Evolutionary conservation across 2,113 vertebrate genomes (phyloP).

Genomic region (Peromyscus maniculatus): DNA sequence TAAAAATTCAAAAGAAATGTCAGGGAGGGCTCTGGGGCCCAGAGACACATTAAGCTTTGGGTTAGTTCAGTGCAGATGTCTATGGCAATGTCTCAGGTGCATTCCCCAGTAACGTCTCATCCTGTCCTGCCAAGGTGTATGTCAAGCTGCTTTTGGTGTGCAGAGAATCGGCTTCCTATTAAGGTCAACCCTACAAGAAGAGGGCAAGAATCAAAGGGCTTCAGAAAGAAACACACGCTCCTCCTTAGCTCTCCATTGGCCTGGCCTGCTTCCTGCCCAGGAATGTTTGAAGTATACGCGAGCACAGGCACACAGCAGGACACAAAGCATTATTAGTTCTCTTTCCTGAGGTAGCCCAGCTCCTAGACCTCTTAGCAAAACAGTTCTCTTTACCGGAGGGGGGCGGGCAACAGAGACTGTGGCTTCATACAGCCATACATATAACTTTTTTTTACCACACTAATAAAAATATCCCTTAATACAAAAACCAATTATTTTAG

Average conservation of each 20-base stretch:
- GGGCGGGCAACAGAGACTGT: neutral
- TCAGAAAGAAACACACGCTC: conserved; percentile 79
- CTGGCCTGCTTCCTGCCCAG: conserved; percentile 76
- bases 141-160: neutral
- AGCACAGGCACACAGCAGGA: conserved; percentile 2
- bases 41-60: neutral
- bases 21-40: neutral
- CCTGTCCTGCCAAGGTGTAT: neutral
- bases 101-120: neutral
- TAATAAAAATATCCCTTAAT: neutral
- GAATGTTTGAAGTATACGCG: conserved; percentile 50
- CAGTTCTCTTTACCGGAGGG: neutral
- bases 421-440: neutral
- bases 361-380: neutral
- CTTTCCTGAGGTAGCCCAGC: neutral
- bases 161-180: conserved; percentile 74
- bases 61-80: neutral
- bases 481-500: neutral
- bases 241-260: neutral
- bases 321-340: neutral
- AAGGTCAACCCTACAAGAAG: conserved; percentile 77
- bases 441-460: neutral
- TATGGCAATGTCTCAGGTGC: neutral
- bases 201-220: conserved; percentile 76
- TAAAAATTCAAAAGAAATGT: neutral